phyloP scores from a whole-genome alignment of 2,888 invertebrate genomes.

The Boloria euphrosyne region DNA sequence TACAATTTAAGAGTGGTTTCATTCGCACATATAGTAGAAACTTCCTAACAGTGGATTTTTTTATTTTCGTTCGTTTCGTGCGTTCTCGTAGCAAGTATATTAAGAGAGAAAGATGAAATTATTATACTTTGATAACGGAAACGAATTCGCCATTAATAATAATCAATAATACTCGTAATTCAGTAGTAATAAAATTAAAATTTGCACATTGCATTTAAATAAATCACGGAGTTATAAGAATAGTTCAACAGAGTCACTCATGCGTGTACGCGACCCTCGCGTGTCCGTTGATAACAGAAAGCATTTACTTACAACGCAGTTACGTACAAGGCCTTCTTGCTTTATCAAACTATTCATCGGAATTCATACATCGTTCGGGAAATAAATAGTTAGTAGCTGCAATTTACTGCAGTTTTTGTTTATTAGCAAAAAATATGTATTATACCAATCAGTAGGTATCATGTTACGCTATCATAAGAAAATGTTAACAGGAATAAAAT shows the following conservation, averaged over 20 bases:
- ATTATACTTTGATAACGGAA: too few relatives aligned
- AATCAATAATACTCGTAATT: not conserved
- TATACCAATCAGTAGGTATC: conserved; percentile 15
- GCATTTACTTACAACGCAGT: conserved; percentile 39
- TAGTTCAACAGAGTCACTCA: conserved; percentile 31
- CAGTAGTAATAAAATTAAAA: not conserved
- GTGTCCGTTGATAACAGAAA: conserved; percentile 46
- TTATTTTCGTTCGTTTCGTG: too few relatives aligned
- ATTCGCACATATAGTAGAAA: too few relatives aligned
- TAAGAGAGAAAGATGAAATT: too few relatives aligned
- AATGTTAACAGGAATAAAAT: not conserved
- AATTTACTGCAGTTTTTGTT: conserved; percentile 35
- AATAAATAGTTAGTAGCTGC: conserved; percentile 39
- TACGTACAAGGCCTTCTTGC: conserved; percentile 47
- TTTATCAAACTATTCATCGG: conserved; percentile 43
- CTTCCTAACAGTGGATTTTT: too few relatives aligned
- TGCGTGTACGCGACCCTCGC: conserved; percentile 47
- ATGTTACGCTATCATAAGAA: conserved; percentile 1
- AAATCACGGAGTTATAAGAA: conserved; percentile 29
- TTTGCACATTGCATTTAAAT: conserved; percentile 3
- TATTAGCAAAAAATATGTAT: conserved; percentile 15
- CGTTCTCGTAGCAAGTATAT: too few relatives aligned
- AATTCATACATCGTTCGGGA: conserved; percentile 41
- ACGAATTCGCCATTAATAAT: not conserved
- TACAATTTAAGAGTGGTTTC: too few relatives aligned